These are phyloP conservation scores for Agelas oroides DNA, from an alignment of 37 sponge, comb jelly and placozoan species.

Conservation along the genomic window DNA sequence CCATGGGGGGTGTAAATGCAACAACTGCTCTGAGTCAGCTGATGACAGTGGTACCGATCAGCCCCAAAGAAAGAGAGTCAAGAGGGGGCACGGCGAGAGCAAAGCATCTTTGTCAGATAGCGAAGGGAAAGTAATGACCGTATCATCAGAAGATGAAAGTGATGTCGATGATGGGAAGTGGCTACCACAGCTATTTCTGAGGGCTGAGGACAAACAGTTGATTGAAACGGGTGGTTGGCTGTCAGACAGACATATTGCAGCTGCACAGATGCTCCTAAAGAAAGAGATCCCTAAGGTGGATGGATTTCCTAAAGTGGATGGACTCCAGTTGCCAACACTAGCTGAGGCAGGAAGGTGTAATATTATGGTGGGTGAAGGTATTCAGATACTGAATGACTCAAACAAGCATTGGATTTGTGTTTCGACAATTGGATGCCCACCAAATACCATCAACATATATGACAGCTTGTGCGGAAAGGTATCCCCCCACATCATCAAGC, in stretches of 20 bases:
- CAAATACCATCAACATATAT: neutral
- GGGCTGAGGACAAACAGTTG: neutral
- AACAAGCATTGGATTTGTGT: constrained; percentile 37
- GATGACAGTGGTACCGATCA: no score
- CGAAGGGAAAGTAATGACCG: no score
- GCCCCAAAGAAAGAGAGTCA: no score
- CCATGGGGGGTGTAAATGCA: constrained; percentile 39
- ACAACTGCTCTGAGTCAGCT: neutral
- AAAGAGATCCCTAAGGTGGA: no score
- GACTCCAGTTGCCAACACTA: neutral
- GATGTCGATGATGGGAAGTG: no score
- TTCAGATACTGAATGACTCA: constrained; percentile 7
- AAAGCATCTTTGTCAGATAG: no score
- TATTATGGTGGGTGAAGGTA: neutral
- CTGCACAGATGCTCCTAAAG: constrained; percentile 13
- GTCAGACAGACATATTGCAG: no score
- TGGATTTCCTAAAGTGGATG: neutral
- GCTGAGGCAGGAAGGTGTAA: neutral
- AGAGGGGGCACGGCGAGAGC: no score
- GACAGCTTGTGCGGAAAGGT: neutral
- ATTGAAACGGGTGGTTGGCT: no score
- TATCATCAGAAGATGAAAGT: no score
- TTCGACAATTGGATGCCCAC: constrained; percentile 28
- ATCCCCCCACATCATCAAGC: neutral
- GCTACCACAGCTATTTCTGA: neutral